Evolutionary conservation across 2,888 invertebrate species (phyloP).

Genomic region (Eurytoma californica): DNA sequence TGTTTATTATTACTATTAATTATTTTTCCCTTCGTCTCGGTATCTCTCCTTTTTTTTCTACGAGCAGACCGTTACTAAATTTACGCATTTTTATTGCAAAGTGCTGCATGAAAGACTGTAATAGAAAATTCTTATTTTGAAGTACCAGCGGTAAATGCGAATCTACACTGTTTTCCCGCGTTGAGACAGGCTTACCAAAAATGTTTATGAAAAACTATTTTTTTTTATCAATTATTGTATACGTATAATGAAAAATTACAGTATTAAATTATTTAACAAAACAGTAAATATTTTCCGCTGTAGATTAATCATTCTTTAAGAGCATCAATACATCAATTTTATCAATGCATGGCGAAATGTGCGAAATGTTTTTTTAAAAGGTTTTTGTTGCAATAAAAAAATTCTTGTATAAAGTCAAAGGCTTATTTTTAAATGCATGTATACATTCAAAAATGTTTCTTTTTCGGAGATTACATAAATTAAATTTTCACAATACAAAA

Average conservation of each 20-base stretch:
- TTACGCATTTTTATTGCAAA: conserved; percentile 43
- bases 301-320: conserved; percentile 25
- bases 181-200: conserved; percentile 40
- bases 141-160: conserved; percentile 28
- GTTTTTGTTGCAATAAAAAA: conserved; percentile 49
- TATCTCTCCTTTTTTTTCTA: conserved; percentile 34
- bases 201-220: conserved; percentile 53
- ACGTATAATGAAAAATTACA: conserved; percentile 31
- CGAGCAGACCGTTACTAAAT: conserved; percentile 41
- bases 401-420: conserved; percentile 45
- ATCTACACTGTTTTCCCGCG: conserved; percentile 33
- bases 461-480: conserved; percentile 40
- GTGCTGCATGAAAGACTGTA: conserved; percentile 35
- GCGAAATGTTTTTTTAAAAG: conserved; percentile 6
- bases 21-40: conserved; percentile 18
- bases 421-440: conserved; percentile 47
- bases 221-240: conserved; percentile 30
- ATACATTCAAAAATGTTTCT: conserved; percentile 54
- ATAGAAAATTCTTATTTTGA: conserved; percentile 45
- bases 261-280: conserved; percentile 25
- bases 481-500: conserved; percentile 50
- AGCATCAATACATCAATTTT: conserved; percentile 36
- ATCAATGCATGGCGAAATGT: neutral
- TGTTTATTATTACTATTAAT: conserved; percentile 57
- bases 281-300: conserved; percentile 12